Percentiles rank a stretch among this genome's conserved stretches.
Conservation (phyloP, 2,113 vertebrate genomes). For the Embiotoca jacksoni region DNA sequence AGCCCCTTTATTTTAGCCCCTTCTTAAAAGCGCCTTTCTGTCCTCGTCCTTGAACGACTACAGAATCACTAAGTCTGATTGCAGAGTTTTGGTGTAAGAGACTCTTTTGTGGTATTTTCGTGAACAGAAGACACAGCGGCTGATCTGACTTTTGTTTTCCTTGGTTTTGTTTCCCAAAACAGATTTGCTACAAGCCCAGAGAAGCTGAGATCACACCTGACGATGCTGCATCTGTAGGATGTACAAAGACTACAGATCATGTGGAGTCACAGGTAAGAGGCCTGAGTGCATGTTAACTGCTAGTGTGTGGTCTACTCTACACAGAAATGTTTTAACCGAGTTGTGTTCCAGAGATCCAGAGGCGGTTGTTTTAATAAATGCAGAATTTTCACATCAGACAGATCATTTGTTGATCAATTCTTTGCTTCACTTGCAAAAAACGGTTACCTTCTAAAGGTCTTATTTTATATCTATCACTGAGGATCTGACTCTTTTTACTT, state of each 20-base stretch:
- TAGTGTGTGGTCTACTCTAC: not conserved
- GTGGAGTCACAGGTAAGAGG: constrained; percentile 79
- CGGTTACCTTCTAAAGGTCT: constrained; percentile 21
- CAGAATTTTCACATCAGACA: not conserved
- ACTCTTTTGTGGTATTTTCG: constrained; percentile 16
- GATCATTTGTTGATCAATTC: constrained; percentile 27
- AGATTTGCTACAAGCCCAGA: constrained; percentile 50
- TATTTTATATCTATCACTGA: constrained; percentile 22
- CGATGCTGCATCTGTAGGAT: constrained; percentile 64
- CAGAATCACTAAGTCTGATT: constrained; percentile 17
- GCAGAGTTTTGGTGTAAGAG: not conserved
- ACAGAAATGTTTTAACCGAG: not conserved
- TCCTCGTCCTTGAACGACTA: constrained; percentile 55
- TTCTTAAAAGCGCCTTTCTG: constrained; percentile 41
- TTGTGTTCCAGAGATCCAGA: not conserved
- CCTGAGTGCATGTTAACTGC: constrained; percentile 1
- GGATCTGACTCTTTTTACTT: constrained; percentile 3
- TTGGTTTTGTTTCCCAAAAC: constrained; percentile 59
- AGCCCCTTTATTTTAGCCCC: constrained; percentile 40
- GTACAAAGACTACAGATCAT: constrained; percentile 82
- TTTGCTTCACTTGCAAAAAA: constrained; percentile 38
- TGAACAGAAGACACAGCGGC: constrained; percentile 34
- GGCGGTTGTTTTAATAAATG: not conserved
- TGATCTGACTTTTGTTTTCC: constrained; percentile 50
- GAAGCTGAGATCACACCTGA: constrained; percentile 43